Percentiles rank a stretch among this genome's conserved stretches.
These are phyloP conservation scores for Dendrolimus pini DNA, from an alignment of 2,888 invertebrate genomes.

Conservation along the genomic window DNA sequence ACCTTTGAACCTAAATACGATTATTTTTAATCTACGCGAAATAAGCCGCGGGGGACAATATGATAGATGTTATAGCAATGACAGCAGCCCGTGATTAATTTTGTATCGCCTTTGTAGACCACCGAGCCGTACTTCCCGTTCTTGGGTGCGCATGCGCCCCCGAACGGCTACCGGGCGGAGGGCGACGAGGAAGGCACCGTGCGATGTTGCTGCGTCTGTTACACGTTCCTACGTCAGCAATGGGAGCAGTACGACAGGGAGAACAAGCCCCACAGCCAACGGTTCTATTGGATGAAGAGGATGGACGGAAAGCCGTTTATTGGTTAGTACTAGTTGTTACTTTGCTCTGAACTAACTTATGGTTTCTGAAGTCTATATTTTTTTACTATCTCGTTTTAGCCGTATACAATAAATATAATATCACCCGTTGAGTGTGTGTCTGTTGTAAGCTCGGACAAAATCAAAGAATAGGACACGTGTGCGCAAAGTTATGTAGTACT, in stretches of 20 bases:
- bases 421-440: too few relatives aligned
- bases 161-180: constrained; percentile 81
- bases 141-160: constrained; percentile 91
- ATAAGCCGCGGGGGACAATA: too few relatives aligned
- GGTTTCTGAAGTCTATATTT: too few relatives aligned
- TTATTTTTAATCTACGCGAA: too few relatives aligned
- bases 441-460: too few relatives aligned
- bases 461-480: too few relatives aligned
- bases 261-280: constrained; percentile 89
- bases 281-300: constrained; percentile 95
- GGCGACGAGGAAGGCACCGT: constrained; percentile 74
- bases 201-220: constrained; percentile 90
- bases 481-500: too few relatives aligned
- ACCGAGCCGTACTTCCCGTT: constrained; percentile 94
- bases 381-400: too few relatives aligned
- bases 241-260: constrained; percentile 94
- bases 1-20: too few relatives aligned
- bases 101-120: constrained; percentile 26
- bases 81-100: too few relatives aligned
- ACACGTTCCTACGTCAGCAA: constrained; percentile 89
- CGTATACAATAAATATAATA: too few relatives aligned
- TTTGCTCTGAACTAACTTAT: neutral
- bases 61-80: too few relatives aligned
- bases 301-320: constrained; percentile 94
- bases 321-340: constrained; percentile 43